Base-by-base conservation (phyloP, 1,140 invertebrate species). In the Diorhabda elongata region DNA sequence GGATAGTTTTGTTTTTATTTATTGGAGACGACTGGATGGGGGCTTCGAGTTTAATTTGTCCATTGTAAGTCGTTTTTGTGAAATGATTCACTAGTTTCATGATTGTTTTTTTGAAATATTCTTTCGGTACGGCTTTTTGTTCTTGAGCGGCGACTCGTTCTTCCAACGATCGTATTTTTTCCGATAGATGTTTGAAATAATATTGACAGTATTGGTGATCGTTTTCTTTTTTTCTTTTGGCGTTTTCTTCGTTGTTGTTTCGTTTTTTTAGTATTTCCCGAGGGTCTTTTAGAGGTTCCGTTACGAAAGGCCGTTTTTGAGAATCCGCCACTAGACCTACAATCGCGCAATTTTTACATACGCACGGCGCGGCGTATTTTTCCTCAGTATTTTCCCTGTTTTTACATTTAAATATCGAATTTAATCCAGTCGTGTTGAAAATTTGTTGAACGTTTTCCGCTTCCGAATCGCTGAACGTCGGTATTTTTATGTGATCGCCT, bases 81-180 rank as follows among this genome's bases (percentile, higher is more conserved):
- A 74, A 41, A 47, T 74, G 73, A 11, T 57, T 70, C 8, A 76
- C 75, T 11, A 77, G 57, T 65, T 77, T 77, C 0, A 73, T 75
- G 26, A 77, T 72, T 42, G 76, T 76, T 64, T 71, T 73, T 44
- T 71, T 75, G 64, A 77, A 77, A 66, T 77, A 77, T 47, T 76
- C 75, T 62, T 75, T 77, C 0, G 76, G 72, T 9, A 77, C 76
- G 5, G 75, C 66, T 65, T 62, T 62, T 68, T 76, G 69, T 62
- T 77, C 76, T 47, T 77, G 76, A 5, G 65, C 45, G 11, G 67
- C 63, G 8, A 77, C 8, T 44, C 75, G 56, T 57, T 69, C 68
- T 66, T 77, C 76, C 43, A 77, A 61, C 5, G 71, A 41, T 9
- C 60, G 69, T 4, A 77, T 73, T 56, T 72, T 68, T 5, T 68